These are phyloP conservation scores for Heliconius hortense DNA, from an alignment of 2,888 invertebrate species.

Conservation along the genomic window DNA sequence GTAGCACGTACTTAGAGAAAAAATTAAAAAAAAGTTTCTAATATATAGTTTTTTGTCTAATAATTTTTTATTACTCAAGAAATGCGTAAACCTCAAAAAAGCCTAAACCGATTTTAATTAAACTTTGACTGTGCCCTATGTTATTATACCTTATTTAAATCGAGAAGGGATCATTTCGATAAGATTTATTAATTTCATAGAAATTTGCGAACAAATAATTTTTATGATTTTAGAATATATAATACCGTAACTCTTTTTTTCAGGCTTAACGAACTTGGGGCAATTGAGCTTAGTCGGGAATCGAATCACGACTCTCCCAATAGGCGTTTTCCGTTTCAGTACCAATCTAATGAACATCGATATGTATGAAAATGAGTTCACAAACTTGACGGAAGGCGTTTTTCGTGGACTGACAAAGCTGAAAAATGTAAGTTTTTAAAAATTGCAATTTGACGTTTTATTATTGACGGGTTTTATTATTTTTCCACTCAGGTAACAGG, in stretches of 20 bases:
- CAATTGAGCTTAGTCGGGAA: constrained; percentile 42
- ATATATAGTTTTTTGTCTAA: too few relatives aligned
- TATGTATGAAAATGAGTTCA: constrained; percentile 44
- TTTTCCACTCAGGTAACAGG: too few relatives aligned
- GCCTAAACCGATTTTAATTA: too few relatives aligned
- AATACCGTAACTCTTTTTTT: constrained; percentile 19
- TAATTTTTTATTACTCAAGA: too few relatives aligned
- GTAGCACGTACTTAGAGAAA: background rate
- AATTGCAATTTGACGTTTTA: too few relatives aligned
- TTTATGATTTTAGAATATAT: background rate
- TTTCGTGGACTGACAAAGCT: constrained; percentile 38
- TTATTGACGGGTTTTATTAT: too few relatives aligned
- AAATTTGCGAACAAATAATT: too few relatives aligned
- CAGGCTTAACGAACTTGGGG: constrained; percentile 41
- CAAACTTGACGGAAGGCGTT: constrained; percentile 8
- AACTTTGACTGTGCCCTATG: too few relatives aligned
- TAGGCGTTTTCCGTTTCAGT: constrained; percentile 32
- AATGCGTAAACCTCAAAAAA: too few relatives aligned
- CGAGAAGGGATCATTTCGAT: too few relatives aligned
- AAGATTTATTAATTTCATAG: too few relatives aligned
- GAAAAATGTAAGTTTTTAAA: constrained; percentile 33
- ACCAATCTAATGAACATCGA: constrained; percentile 37
- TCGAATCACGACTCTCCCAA: constrained; percentile 30
- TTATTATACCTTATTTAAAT: too few relatives aligned
- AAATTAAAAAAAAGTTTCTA: background rate